A percentile compares a stretch with the other conserved stretches of the same genome.
phyloP scores from a whole-genome alignment of 2,797 vertebrate species.

The Macropus fuliginosus region DNA sequence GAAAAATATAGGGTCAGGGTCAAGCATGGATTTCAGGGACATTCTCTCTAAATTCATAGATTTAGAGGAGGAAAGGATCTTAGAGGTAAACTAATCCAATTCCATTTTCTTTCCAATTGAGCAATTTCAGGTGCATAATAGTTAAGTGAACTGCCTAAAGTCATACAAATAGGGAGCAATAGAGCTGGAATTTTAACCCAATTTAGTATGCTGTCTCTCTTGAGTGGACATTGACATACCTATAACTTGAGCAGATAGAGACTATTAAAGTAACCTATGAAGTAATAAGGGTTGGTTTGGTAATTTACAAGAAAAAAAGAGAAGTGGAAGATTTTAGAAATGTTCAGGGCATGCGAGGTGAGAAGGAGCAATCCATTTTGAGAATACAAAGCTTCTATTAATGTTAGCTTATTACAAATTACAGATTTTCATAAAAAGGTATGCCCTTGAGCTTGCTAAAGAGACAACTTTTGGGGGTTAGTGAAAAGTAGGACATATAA shows the following conservation, averaged over 20 bases:
- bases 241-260: neutral
- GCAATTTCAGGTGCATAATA: neutral
- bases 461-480: neutral
- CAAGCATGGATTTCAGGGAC: neutral
- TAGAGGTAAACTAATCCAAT: neutral
- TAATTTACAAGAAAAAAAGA: neutral
- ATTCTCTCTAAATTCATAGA: neutral
- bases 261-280: neutral
- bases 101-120: neutral
- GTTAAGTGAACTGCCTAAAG: neutral
- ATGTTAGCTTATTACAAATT: neutral
- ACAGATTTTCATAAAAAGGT: neutral
- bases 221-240: neutral
- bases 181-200: no score
- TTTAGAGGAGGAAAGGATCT: neutral
- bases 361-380: slow-evolving; percentile 7
- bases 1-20: neutral
- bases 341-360: neutral
- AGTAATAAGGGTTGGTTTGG: neutral
- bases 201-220: neutral
- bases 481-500: slow-evolving; percentile 7
- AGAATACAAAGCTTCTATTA: neutral
- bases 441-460: neutral
- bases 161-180: neutral
- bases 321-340: neutral